A percentile compares a stretch with the other conserved stretches of the same genome.
These are phyloP conservation scores for Cotesia vestalis DNA, from an alignment of 1,140 invertebrate genomes.

Conservation along the genomic window DNA sequence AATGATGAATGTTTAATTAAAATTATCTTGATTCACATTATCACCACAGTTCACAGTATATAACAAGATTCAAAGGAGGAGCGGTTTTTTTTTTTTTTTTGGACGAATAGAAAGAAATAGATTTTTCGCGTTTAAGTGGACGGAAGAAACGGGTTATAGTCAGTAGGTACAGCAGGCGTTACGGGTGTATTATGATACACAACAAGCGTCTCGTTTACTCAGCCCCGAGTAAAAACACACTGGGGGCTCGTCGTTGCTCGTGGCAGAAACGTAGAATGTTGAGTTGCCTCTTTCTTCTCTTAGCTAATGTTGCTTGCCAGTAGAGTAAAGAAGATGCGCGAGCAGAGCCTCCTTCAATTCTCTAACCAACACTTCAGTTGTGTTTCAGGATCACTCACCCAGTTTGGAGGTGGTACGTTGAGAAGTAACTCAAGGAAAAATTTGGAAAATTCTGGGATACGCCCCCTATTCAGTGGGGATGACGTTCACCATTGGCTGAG, in stretches of 20 bases:
- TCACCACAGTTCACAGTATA: too few species aligned
- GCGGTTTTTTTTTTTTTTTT: not conserved
- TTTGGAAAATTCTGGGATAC: slow-evolving; percentile 35
- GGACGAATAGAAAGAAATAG: not conserved
- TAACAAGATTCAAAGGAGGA: too few species aligned
- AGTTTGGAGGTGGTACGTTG: slow-evolving; percentile 11
- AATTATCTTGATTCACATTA: too few species aligned
- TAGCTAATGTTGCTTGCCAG: not conserved
- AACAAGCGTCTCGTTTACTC: slow-evolving; percentile 64
- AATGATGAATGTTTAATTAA: too few species aligned
- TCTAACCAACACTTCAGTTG: not conserved
- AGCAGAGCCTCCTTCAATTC: slow-evolving; percentile 10
- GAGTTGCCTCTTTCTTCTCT: slow-evolving; percentile 32
- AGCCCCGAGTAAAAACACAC: slow-evolving; percentile 66
- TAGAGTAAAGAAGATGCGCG: slow-evolving; percentile 5
- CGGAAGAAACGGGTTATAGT: slow-evolving; percentile 6
- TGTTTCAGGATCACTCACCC: not conserved
- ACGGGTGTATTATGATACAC: slow-evolving; percentile 63
- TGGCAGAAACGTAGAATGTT: slow-evolving; percentile 38
- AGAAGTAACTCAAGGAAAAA: slow-evolving; percentile 27
- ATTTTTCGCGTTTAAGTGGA: not conserved
- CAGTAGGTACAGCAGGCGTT: slow-evolving; percentile 11
- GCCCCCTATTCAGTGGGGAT: slow-evolving; percentile 23
- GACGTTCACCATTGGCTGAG: slow-evolving; percentile 19
- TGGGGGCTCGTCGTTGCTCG: slow-evolving; percentile 56